Conservation (phyloP, 53 echinoderm and acorn worm genomes). For the Patiria pectinifera region DNA sequence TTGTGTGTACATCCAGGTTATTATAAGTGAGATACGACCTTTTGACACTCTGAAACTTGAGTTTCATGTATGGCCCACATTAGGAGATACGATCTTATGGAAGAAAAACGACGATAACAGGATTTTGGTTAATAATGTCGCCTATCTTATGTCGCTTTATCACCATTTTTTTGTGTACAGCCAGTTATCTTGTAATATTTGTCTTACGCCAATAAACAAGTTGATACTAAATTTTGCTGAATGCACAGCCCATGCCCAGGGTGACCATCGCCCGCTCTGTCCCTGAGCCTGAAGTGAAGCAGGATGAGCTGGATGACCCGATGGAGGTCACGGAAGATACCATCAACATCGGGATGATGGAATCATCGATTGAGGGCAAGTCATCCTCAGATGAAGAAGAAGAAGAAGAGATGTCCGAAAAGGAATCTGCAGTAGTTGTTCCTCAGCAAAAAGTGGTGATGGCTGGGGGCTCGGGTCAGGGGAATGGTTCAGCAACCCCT, state of each 20-base stretch:
- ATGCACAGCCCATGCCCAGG: constrained; percentile 34
- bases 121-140: too few relatives aligned
- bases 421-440: not conserved
- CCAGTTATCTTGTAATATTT: too few relatives aligned
- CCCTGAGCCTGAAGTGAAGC: constrained; percentile 20
- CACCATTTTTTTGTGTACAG: too few relatives aligned
- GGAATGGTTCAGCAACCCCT: not conserved
- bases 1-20: too few relatives aligned
- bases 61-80: too few relatives aligned
- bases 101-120: too few relatives aligned
- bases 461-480: not conserved
- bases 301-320: not conserved
- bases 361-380: constrained; percentile 6
- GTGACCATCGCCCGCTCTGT: constrained; percentile 25
- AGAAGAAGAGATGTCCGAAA: not conserved
- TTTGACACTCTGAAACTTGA: too few relatives aligned
- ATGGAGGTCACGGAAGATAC: constrained; percentile 50
- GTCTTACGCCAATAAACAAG: too few relatives aligned
- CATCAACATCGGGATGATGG: constrained; percentile 53
- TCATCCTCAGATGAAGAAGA: constrained; percentile 30
- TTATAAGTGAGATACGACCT: too few relatives aligned
- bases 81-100: too few relatives aligned
- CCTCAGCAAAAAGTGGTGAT: not conserved
- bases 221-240: not conserved
- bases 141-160: too few relatives aligned